Base-by-base conservation (phyloP, 2,888 invertebrate species). In the Bimastos eiseni region DNA sequence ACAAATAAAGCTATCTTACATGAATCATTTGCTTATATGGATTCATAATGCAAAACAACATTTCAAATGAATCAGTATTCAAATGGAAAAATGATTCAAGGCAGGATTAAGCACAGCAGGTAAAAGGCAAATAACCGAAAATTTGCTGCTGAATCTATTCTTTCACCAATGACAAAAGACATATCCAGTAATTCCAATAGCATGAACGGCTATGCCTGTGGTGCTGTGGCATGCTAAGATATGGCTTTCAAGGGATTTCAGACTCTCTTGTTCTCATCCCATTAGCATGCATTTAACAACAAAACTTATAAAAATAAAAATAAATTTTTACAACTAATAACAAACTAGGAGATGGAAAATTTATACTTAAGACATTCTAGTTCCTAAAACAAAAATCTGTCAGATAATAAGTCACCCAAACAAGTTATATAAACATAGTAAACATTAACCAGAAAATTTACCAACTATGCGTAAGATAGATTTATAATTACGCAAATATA, bases 361-460 rank as follows among this genome's bases (percentile, higher is more conserved):
- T 49, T 24, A 49, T 70, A n/a, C n/a, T n/a, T 70, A 70, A n/a
- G n/a, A 70, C n/a, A 70, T 30, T 4, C 70, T 70, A n/a, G n/a
- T 70, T 70, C 70, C 30, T 70, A n/a, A 70, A 70, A 70, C 49
- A 70, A n/a, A 70, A n/a, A n/a, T 70, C 70, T n/a, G n/a, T 70
- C n/a, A 13, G 30, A 70, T n/a, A n/a, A 70, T 70, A 30, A 70
- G 30, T n/a, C 6, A 70, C 30, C 6, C 6, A 70, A 70, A n/a
- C 70, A 70, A n/a, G 70, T 70, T 70, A 24, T 49, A 70, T 6
- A 70, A 55, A 70, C 1, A 70, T 70, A 21, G n/a, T 6, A 70
- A 55, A 70, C 1, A 70, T 70, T 8, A 30, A 49, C 41, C 17
- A 41, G 41, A 41, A 21, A 49, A 49, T 21, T 49, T 49, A 49